A percentile compares a stretch with the other conserved stretches of the same genome.
phyloP scores from a whole-genome alignment of 2,797 vertebrate species.

The Rhodeus uyekii region DNA sequence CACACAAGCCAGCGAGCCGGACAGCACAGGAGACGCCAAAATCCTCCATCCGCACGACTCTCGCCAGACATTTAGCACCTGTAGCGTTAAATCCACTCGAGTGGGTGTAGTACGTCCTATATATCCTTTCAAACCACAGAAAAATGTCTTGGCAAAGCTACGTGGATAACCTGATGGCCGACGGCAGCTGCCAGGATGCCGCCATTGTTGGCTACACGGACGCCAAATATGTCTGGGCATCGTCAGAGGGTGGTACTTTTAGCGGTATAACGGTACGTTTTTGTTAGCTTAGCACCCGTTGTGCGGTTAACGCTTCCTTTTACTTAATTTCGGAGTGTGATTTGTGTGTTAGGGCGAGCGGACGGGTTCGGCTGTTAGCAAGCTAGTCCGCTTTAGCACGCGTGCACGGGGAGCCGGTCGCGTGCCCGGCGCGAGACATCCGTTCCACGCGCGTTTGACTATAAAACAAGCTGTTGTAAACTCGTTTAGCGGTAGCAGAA shows the following conservation, averaged over 20 bases:
- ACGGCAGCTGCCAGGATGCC: slow-evolving; percentile 96
- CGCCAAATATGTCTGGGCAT: slow-evolving; percentile 96
- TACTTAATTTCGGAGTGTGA: background rate
- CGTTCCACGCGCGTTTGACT: background rate
- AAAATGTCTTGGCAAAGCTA: slow-evolving; percentile 96
- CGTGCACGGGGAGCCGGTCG: slow-evolving; percentile 48
- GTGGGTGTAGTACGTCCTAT: slow-evolving; percentile 52
- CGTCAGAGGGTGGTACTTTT: slow-evolving; percentile 87
- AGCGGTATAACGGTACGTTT: slow-evolving; percentile 83
- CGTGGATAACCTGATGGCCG: slow-evolving; percentile 97
- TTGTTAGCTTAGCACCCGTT: background rate
- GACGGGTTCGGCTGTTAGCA: slow-evolving; percentile 31
- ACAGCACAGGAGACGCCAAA: slow-evolving; percentile 66
- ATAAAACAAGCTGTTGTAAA: background rate
- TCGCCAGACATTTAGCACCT: slow-evolving; percentile 31
- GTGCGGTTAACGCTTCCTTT: background rate
- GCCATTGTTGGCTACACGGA: slow-evolving; percentile 95
- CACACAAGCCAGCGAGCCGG: slow-evolving; percentile 59
- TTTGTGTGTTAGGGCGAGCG: background rate
- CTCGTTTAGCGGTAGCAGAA: background rate
- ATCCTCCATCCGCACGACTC: slow-evolving; percentile 44
- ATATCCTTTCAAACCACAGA: slow-evolving; percentile 62
- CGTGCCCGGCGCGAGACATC: slow-evolving; percentile 4
- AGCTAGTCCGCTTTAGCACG: slow-evolving; percentile 44
- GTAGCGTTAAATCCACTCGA: slow-evolving; percentile 33